These are phyloP conservation scores for Sebastes minor DNA, from an alignment of 2,797 vertebrate genomes.

Conservation along the genomic window DNA sequence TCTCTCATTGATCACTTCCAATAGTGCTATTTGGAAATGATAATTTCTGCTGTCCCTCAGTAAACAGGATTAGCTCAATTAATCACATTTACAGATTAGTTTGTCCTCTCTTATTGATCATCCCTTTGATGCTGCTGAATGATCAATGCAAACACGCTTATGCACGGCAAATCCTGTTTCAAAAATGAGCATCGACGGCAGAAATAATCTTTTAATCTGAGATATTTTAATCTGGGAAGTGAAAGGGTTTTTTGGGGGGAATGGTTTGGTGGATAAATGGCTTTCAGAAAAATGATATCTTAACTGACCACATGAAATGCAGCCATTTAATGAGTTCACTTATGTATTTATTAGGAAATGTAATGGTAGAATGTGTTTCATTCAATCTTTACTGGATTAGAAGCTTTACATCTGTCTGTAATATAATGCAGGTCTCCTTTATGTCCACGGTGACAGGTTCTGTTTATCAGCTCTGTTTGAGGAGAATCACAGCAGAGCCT, in stretches of 20 bases:
- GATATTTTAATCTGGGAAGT: slow-evolving; percentile 58
- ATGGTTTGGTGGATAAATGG: slow-evolving; percentile 17
- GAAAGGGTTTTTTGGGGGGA: slow-evolving; percentile 11
- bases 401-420: not conserved
- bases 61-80: slow-evolving; percentile 91
- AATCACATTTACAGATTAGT: slow-evolving; percentile 93
- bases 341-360: not conserved
- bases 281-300: slow-evolving; percentile 45
- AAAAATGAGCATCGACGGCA: slow-evolving; percentile 81
- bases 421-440: not conserved
- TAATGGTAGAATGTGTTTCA: not conserved
- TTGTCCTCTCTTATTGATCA: slow-evolving; percentile 87
- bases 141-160: slow-evolving; percentile 94
- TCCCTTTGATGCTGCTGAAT: slow-evolving; percentile 65
- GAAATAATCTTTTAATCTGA: slow-evolving; percentile 80
- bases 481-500: not conserved
- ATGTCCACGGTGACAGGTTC: not conserved
- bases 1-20: slow-evolving; percentile 70
- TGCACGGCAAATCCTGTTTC: slow-evolving; percentile 88
- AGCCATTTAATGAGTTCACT: not conserved
- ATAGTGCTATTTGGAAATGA: slow-evolving; percentile 72
- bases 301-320: not conserved
- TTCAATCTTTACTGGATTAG: not conserved
- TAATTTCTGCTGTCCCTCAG: slow-evolving; percentile 71
- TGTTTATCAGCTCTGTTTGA: not conserved